Evolutionary conservation across 2,888 invertebrate species (phyloP), one percentile per base, ranked within the genome.

Genomic region (Syrphus vitripennis): DNA sequence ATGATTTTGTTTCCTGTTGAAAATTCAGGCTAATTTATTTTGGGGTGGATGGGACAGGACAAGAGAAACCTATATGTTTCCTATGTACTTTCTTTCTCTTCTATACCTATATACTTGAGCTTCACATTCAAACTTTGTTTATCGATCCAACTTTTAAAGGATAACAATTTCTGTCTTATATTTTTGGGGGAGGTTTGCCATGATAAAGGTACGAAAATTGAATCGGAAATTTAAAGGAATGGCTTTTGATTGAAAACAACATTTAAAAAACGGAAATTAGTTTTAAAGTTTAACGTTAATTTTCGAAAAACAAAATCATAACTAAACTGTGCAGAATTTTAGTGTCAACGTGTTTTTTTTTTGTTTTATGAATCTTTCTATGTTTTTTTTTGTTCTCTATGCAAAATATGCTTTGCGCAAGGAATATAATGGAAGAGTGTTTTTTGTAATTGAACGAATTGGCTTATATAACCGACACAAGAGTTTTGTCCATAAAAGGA

Each of bases 61-160:
- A 21, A 10, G 34, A 34, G n/a, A 67, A 50, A 45, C 45, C 45
- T 45, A 45, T 65, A 24, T 42, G 19, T 45, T 31, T 21, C 7
- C 12, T 63, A 67, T 67, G 50, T 67, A 67, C 50, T 29, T 59
- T 61, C 24, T 61, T 9, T 12, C 6, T 31, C 50, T 50, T 50
- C 50, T 50, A 26, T 50, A 50, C 48, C 1, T 40, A 67, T 55
- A 31, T 21, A 50, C 48, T 48, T 37, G 59, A 81, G 76, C 59
- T 78, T 74, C 29, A 69, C 69, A 53, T 74, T 72, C 29, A 69
- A 61, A 74, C 67, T 72, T 74, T 78, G 78, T 69, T 78, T 78
- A 83, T 83, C 83, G 83, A 83, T 83, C 83, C 67, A 63, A 61
- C 61, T 67, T 78, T 59, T 26, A 69, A 78, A 83, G 83, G 83